phyloP scores from a whole-genome alignment of 2,888 invertebrate species.

The Stenichneumon culpator region DNA sequence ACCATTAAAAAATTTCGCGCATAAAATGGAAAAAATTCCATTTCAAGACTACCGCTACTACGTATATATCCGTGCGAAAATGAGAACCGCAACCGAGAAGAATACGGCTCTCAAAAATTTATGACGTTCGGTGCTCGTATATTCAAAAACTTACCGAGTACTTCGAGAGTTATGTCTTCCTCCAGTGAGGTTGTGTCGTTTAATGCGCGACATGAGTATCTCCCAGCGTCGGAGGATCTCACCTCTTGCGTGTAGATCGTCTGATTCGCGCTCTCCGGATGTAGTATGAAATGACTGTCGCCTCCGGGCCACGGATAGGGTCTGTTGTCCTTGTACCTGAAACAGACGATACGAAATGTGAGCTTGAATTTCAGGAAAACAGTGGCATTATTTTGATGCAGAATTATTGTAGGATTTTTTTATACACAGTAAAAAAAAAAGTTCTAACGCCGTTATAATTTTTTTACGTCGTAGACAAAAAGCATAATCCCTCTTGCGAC shows the following conservation, averaged over 20 bases:
- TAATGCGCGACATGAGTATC: slow-evolving; percentile 91
- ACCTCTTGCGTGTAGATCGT: slow-evolving; percentile 90
- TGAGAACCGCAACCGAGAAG: not conserved
- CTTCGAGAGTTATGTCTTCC: slow-evolving; percentile 89
- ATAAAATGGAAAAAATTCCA: no score
- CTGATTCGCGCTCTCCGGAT: slow-evolving; percentile 92
- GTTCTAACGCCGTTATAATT: no score
- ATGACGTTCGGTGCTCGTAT: not conserved
- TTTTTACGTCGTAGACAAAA: no score
- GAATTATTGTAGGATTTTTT: no score
- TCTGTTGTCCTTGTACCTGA: slow-evolving; percentile 91
- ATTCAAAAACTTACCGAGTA: slow-evolving; percentile 88
- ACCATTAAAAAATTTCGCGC: no score
- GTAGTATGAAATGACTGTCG: slow-evolving; percentile 90
- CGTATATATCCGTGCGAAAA: no score
- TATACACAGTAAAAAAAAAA: no score
- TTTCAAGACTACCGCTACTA: no score
- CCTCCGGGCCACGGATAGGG: slow-evolving; percentile 92
- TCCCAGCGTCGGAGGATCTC: slow-evolving; percentile 89
- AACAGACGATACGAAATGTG: slow-evolving; percentile 73
- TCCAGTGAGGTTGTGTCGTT: slow-evolving; percentile 90
- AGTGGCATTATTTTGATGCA: not conserved
- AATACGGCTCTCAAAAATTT: not conserved
- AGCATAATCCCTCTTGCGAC: no score
- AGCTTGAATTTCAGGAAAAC: not conserved